phyloP scores from a whole-genome alignment of 2,113 vertebrate genomes.

The Puntigrus tetrazona region DNA sequence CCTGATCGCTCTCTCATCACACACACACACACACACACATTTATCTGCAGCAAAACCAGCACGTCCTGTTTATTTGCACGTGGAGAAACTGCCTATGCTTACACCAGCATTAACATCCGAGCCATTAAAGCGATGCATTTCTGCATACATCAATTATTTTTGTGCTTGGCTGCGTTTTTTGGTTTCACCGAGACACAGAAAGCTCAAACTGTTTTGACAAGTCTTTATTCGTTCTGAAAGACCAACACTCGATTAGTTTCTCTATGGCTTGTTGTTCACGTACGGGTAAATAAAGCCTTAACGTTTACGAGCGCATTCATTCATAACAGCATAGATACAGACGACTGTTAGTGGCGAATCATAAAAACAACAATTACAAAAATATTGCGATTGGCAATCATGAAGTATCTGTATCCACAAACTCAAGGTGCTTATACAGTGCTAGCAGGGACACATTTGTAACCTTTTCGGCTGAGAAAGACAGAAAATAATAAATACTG shows the following conservation, averaged over 20 bases:
- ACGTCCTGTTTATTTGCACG: background rate
- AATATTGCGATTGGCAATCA: slow-evolving; percentile 4
- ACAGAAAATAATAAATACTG: background rate
- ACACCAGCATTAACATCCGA: background rate
- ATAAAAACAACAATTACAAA: background rate
- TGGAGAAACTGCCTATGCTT: background rate
- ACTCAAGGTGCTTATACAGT: background rate
- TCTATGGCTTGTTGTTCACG: slow-evolving; percentile 17
- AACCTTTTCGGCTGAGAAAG: background rate
- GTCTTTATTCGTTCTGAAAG: slow-evolving; percentile 11
- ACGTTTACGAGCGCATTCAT: background rate
- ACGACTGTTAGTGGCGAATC: background rate
- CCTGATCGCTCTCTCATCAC: slow-evolving; percentile 39
- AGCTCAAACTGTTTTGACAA: background rate
- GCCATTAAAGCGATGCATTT: background rate
- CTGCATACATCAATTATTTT: no score
- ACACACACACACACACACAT: slow-evolving; percentile 34
- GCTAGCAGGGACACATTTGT: background rate
- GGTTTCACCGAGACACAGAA: background rate
- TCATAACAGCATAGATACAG: background rate
- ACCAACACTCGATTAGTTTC: background rate
- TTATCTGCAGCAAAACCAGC: background rate
- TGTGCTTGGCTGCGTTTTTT: background rate
- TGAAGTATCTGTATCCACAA: background rate
- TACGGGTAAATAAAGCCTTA: slow-evolving; percentile 13